A percentile compares a stretch with the other conserved stretches of the same genome.
These are phyloP conservation scores for Osmoderma eremita DNA, from an alignment of 2,888 invertebrate species.

Conservation along the genomic window DNA sequence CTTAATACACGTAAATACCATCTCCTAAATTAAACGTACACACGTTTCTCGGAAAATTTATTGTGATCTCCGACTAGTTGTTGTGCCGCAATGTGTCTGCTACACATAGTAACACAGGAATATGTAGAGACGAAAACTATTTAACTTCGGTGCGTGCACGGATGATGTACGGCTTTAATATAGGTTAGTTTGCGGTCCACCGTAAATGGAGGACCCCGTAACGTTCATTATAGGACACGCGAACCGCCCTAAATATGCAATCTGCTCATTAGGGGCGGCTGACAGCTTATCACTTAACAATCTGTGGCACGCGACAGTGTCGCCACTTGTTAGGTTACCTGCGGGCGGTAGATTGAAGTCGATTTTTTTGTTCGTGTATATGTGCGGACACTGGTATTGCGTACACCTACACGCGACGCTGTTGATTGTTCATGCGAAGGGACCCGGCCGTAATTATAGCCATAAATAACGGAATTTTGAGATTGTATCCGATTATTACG, in stretches of 20 bases:
- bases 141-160: conserved; percentile 33
- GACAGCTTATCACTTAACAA: conserved; percentile 44
- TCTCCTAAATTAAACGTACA: conserved; percentile 21
- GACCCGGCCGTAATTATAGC: conserved; percentile 1
- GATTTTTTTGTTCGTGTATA: conserved; percentile 8
- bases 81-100: conserved; percentile 11
- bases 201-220: conserved; percentile 38
- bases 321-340: conserved; percentile 34
- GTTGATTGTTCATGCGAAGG: no score
- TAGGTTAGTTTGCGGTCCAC: conserved; percentile 41
- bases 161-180: conserved; percentile 39
- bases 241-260: conserved; percentile 45
- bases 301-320: conserved; percentile 39
- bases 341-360: conserved; percentile 32
- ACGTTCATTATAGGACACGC: conserved; percentile 39
- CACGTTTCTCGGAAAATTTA: conserved; percentile 18
- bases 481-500: conserved; percentile 27
- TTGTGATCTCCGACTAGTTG: conserved; percentile 2
- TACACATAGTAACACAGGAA: conserved; percentile 13
- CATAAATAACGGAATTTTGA: conserved; percentile 20
- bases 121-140: conserved; percentile 25
- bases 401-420: no score
- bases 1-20: conserved; percentile 10
- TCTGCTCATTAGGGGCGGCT: conserved; percentile 42
- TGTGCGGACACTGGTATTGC: conserved; percentile 1